A percentile compares a stretch with the other conserved stretches of the same genome.
These are phyloP conservation scores for Chaunax sp. DNA, from an alignment of 2,797 vertebrate species.

Conservation along the genomic window DNA sequence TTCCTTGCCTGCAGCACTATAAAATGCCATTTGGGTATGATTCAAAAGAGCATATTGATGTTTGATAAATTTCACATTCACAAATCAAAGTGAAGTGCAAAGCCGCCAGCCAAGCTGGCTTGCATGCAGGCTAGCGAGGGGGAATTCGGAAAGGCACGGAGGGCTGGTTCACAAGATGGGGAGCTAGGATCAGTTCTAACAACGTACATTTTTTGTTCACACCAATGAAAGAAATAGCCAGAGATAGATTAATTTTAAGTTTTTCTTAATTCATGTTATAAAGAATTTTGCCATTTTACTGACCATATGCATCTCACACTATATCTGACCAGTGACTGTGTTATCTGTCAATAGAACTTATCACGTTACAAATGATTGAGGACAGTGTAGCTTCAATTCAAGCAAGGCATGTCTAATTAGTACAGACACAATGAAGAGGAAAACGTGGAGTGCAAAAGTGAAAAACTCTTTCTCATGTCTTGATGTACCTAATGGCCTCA, in stretches of 20 bases:
- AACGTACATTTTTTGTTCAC: constrained; percentile 60
- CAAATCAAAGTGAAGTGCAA: constrained; percentile 71
- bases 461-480: too few species aligned
- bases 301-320: too few species aligned
- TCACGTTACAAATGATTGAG: too few species aligned
- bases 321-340: too few species aligned
- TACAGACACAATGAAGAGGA: too few species aligned
- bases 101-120: constrained; percentile 48
- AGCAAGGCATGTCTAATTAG: too few species aligned
- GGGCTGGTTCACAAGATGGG: constrained; percentile 49
- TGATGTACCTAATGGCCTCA: too few species aligned
- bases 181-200: constrained; percentile 63
- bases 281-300: not conserved
- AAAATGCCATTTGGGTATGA: constrained; percentile 68
- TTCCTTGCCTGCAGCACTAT: constrained; percentile 50
- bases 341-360: too few species aligned
- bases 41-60: constrained; percentile 75
- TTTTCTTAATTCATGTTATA: constrained; percentile 15
- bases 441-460: too few species aligned
- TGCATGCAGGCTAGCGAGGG: constrained; percentile 29
- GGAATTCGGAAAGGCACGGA: constrained; percentile 22
- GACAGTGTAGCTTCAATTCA: too few species aligned
- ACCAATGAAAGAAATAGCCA: constrained; percentile 27
- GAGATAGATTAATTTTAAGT: too few species aligned
- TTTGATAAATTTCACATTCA: constrained; percentile 72